Evolutionary conservation across 2,888 invertebrate genomes (phyloP).

Genomic region (Pyrgus malvae): DNA sequence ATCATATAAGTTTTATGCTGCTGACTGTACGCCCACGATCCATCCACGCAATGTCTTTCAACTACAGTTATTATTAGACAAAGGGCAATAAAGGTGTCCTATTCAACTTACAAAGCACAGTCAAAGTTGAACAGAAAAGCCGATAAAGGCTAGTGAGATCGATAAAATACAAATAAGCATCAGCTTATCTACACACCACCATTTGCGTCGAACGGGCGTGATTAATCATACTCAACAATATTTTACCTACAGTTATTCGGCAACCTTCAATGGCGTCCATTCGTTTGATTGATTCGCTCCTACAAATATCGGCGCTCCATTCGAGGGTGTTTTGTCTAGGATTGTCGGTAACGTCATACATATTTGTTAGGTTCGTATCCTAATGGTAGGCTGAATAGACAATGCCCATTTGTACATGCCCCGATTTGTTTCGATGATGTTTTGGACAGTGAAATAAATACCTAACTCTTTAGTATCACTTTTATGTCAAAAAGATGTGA

Average conservation of each 20-base stretch:
- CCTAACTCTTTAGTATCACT: too few relatives aligned
- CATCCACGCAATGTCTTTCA: too few relatives aligned
- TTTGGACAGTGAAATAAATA: too few relatives aligned
- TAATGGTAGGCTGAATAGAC: not conserved
- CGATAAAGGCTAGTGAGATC: too few relatives aligned
- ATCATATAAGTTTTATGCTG: too few relatives aligned
- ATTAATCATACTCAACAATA: conserved; percentile 22
- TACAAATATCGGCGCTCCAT: conserved; percentile 15
- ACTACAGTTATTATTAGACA: too few relatives aligned
- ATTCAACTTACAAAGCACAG: too few relatives aligned
- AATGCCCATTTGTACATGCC: not conserved
- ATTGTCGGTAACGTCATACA: conserved; percentile 19
- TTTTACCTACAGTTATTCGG: conserved; percentile 23
- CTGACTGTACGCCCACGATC: too few relatives aligned
- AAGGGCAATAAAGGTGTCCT: too few relatives aligned
- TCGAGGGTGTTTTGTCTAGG: conserved; percentile 18
- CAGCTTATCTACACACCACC: conserved; percentile 11
- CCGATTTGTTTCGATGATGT: not conserved
- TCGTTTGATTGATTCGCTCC: conserved; percentile 25
- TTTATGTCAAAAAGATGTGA: too few relatives aligned
- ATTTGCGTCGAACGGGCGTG: conserved; percentile 12
- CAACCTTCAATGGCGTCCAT: conserved; percentile 21
- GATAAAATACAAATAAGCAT: not conserved
- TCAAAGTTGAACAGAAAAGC: too few relatives aligned
- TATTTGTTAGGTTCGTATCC: conserved; percentile 16